Evolutionary conservation across 2,888 invertebrate genomes (phyloP).

Genomic region (Catocala nupta): DNA sequence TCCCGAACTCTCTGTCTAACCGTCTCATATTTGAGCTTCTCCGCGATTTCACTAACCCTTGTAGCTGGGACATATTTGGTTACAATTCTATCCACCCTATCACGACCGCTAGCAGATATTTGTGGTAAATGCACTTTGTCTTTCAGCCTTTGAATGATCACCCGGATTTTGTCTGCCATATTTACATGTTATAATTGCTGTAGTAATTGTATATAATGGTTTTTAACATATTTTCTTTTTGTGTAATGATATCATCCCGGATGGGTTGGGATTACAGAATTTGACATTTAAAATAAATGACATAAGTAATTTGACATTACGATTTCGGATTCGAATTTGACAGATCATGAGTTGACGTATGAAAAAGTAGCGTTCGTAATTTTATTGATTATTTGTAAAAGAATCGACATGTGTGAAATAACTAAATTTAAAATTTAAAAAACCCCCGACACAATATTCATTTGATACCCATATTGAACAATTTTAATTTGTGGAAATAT

Average conservation of each 20-base stretch:
- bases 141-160: slow-evolving; percentile 72
- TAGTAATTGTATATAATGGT: slow-evolving; percentile 41
- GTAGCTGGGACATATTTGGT: slow-evolving; percentile 73
- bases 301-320: slow-evolving; percentile 11
- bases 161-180: slow-evolving; percentile 80
- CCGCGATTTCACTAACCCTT: slow-evolving; percentile 74
- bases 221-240: slow-evolving; percentile 54
- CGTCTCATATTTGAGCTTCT: slow-evolving; percentile 73
- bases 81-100: slow-evolving; percentile 76
- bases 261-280: slow-evolving; percentile 28
- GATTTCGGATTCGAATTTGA: slow-evolving; percentile 2
- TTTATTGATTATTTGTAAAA: too few species aligned
- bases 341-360: slow-evolving; percentile 7
- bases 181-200: slow-evolving; percentile 70
- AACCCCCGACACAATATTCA: too few species aligned
- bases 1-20: slow-evolving; percentile 75
- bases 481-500: too few species aligned
- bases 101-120: slow-evolving; percentile 57
- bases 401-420: too few species aligned
- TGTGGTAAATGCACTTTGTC: slow-evolving; percentile 72
- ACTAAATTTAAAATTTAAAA: too few species aligned
- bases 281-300: slow-evolving; percentile 3
- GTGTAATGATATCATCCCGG: slow-evolving; percentile 57
- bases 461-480: too few species aligned
- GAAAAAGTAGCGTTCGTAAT: not conserved